phyloP scores from a whole-genome alignment of 2,797 vertebrate genomes.

The Aselliscus stoliczkanus region DNA sequence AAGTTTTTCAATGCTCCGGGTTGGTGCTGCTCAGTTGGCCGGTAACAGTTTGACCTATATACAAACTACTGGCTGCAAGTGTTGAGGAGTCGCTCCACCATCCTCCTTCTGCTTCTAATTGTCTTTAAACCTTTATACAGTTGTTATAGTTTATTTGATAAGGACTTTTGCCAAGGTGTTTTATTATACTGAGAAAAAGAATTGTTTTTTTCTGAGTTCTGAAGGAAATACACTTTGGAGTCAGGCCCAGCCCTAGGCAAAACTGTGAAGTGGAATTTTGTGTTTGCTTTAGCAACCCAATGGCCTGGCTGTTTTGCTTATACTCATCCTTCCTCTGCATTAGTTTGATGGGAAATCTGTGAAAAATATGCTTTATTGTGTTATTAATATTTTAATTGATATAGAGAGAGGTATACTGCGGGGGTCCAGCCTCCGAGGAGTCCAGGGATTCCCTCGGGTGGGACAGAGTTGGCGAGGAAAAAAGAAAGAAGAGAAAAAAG shows the following conservation, averaged over 20 bases:
- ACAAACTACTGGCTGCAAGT: not conserved
- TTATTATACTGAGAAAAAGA: not conserved
- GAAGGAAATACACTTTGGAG: not conserved
- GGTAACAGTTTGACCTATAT: not conserved
- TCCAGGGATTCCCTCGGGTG: no score
- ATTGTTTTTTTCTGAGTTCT: not conserved
- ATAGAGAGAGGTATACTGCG: no score
- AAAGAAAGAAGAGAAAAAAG: no score
- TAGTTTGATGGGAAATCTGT: conserved; percentile 12
- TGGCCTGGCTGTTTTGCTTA: not conserved
- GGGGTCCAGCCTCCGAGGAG: no score
- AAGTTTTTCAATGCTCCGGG: no score
- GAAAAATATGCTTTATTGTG: not conserved
- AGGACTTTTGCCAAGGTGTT: not conserved
- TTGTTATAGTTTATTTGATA: not conserved
- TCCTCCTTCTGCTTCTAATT: not conserved
- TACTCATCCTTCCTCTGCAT: not conserved
- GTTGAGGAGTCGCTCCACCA: not conserved
- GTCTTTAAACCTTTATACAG: not conserved
- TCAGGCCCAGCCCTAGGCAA: not conserved
- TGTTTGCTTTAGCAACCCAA: not conserved
- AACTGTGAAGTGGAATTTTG: not conserved
- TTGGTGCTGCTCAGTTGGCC: no score
- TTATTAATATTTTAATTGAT: not conserved
- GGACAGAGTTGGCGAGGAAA: no score